Evolutionary conservation across 2,888 invertebrate genomes (phyloP).

Genomic region (Malthinus seriepunctatus): DNA sequence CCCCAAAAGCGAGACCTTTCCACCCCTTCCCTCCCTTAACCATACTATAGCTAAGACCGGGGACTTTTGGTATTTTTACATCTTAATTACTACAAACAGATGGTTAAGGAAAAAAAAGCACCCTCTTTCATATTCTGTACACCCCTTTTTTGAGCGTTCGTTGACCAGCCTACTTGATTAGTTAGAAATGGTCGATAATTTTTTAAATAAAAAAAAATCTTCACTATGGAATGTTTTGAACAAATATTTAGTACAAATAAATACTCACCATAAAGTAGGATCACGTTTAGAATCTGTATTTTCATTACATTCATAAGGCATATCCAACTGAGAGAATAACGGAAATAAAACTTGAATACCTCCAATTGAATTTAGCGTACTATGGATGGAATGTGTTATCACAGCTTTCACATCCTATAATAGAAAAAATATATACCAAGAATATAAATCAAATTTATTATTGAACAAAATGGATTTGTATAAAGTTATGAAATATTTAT

Average conservation of each 20-base stretch:
- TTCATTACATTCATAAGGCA: constrained; percentile 82
- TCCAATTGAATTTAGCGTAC: constrained; percentile 97
- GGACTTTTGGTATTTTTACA: too few species aligned
- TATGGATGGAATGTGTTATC: constrained; percentile 98
- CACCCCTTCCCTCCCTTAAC: too few species aligned
- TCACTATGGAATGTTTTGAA: background rate
- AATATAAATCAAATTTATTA: background rate
- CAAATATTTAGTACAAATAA: background rate
- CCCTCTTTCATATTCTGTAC: too few species aligned
- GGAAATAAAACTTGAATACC: constrained; percentile 98
- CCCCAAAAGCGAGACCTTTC: too few species aligned
- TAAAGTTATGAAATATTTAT: too few species aligned
- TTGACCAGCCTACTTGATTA: too few species aligned
- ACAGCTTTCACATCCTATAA: constrained; percentile 97
- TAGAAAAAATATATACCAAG: constrained; percentile 24
- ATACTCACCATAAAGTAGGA: constrained; percentile 80
- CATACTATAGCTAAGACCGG: too few species aligned
- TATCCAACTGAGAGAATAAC: constrained; percentile 95
- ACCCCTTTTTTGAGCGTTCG: too few species aligned
- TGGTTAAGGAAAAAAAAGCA: too few species aligned
- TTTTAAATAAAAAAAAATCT: background rate
- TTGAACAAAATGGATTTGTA: too few species aligned
- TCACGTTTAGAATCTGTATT: constrained; percentile 79
- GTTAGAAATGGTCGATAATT: too few species aligned
- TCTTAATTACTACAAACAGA: too few species aligned